Evolutionary conservation across 2,888 invertebrate genomes (phyloP), one percentile per base, ranked within the genome.

Genomic region (Lepeophtheirus nordmannii): DNA sequence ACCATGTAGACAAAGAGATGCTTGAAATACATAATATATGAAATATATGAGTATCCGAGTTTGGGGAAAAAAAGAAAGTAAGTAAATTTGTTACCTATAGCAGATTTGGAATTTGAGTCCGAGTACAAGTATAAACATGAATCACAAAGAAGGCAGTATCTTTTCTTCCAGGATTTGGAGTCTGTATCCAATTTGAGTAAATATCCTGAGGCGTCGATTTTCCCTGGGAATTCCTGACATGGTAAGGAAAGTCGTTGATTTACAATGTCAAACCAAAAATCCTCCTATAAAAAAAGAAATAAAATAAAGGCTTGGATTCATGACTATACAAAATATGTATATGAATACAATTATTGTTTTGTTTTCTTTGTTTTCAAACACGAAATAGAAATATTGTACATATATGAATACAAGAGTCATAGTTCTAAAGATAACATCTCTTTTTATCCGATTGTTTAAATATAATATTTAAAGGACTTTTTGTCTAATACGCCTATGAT

Each of bases 91-190:
- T 30, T 30, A 30, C 30, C 30, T 30, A 90, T 86, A 70, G 93
- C 90, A 74, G 82, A 85, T 74, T 86, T 87, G 72, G 91, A 86
- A 74, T 85, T 87, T 5, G 85, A 85, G 74, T 91, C 90, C 71
- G 85, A 85, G 77, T 91, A 94, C 77, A 93, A 91, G 78, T 91
- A 94, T 30, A 94, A 81, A 71, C 91, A 91, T 58, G 92, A 94
- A 75, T 93, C 92, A 76, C 93, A 94, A 59, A 94, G 81, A 41
- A 96, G 88, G 79, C 92, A 93, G 78, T 91, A 94, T 65, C 91
- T 82, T 73, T 87, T 84, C 68, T 86, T 86, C 92, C 93, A 94
- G 22, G 87, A 85, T 71, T 78, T 78, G 73, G 87, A 86, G 80
- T 89, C 70, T 62, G 75, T 73, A 41, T 77, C 77, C 69, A 92